Evolutionary conservation across 2,888 invertebrate genomes (phyloP).

Genomic region (Drosophila fungiperda): DNA sequence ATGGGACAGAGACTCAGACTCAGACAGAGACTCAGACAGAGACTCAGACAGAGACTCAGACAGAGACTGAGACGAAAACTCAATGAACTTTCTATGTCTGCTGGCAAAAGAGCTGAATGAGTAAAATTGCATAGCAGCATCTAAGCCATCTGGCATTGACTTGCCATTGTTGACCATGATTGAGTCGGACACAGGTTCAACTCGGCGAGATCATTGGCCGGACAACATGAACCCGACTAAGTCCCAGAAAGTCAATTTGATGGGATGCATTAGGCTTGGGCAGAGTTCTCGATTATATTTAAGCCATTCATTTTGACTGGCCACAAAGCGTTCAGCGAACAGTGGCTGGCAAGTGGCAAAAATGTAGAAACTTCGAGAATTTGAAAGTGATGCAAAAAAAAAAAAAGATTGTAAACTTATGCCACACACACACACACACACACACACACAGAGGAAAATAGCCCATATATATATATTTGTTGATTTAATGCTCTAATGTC

Average conservation of each 20-base stretch:
- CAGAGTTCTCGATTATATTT: slow-evolving; percentile 43
- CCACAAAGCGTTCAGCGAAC: slow-evolving; percentile 1
- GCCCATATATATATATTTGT: slow-evolving; percentile 4
- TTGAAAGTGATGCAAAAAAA: slow-evolving; percentile 14
- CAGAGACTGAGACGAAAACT: neutral
- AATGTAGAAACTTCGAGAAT: slow-evolving; percentile 16
- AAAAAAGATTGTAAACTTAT: slow-evolving; percentile 5
- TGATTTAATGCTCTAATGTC: slow-evolving; percentile 39
- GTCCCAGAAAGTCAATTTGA: neutral
- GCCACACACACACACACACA: slow-evolving; percentile 5
- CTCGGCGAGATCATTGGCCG: slow-evolving; percentile 60
- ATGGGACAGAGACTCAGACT: neutral
- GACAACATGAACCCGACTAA: slow-evolving; percentile 42
- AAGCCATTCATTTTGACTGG: slow-evolving; percentile 26
- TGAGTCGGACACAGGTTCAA: slow-evolving; percentile 54
- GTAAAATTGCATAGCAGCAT: neutral
- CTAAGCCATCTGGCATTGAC: slow-evolving; percentile 7
- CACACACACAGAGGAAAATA: neutral
- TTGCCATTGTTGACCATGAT: neutral
- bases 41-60: neutral
- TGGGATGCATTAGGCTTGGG: slow-evolving; percentile 3
- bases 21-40: neutral
- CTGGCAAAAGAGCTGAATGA: neutral
- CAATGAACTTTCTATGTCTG: slow-evolving; percentile 21
- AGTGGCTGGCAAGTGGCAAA: slow-evolving; percentile 25